phyloP scores from a whole-genome alignment of 2,113 vertebrate species.

The Bambusicola thoracicus region DNA sequence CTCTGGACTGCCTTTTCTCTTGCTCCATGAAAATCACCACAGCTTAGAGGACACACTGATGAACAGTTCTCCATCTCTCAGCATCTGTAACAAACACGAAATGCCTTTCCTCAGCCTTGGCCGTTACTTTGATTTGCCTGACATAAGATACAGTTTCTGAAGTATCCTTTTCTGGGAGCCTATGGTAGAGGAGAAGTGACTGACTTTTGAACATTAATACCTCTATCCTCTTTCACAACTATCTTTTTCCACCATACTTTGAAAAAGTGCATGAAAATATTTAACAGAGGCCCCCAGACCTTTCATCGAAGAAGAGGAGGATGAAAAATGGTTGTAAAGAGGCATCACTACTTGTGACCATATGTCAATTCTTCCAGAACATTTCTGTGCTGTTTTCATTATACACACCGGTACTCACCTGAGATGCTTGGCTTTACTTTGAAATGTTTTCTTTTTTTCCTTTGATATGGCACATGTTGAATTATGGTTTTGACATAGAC shows the following conservation, averaged over 20 bases:
- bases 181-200: background rate
- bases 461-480: background rate
- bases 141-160: rapidly evolving
- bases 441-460: background rate
- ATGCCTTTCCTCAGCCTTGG: background rate
- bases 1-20: background rate
- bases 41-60: background rate
- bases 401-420: background rate
- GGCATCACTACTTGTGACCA: background rate
- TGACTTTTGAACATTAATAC: background rate
- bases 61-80: background rate
- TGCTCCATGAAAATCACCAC: background rate
- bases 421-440: background rate
- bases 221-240: background rate
- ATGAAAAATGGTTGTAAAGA: background rate
- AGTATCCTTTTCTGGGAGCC: background rate
- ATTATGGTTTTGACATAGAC: background rate
- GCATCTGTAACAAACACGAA: background rate
- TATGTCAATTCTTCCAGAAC: background rate
- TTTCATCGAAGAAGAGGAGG: background rate
- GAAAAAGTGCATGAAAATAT: background rate
- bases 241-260: background rate
- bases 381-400: background rate
- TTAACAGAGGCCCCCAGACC: background rate
- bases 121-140: background rate